phyloP scores from a whole-genome alignment of 1,140 invertebrate species.

The Trichomalopsis sarcophagae region DNA sequence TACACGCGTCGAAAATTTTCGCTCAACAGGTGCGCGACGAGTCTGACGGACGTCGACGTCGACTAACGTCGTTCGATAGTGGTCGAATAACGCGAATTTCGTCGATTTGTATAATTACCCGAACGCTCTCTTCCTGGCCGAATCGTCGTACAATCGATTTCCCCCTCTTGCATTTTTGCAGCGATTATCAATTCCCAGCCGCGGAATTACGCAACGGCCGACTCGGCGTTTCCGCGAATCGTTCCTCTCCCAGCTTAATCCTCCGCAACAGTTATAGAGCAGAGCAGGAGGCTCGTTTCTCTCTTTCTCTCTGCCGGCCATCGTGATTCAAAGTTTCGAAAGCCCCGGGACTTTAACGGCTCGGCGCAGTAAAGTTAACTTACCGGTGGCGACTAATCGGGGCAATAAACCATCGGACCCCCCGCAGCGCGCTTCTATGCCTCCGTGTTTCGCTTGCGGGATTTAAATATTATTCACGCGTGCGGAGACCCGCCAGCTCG shows the following conservation, averaged over 20 bases:
- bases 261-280: too few species aligned
- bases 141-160: too few species aligned
- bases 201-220: too few species aligned
- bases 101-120: too few species aligned
- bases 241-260: too few species aligned
- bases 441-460: background rate
- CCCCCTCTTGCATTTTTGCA: too few species aligned
- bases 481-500: too few species aligned
- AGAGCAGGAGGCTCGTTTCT: too few species aligned
- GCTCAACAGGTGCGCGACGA: background rate
- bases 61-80: background rate
- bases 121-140: too few species aligned
- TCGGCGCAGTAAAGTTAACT: slow-evolving; percentile 33
- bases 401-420: slow-evolving; percentile 45
- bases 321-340: slow-evolving; percentile 37
- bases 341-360: slow-evolving; percentile 10
- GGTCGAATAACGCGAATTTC: too few species aligned
- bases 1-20: background rate
- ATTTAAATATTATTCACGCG: slow-evolving; percentile 40
- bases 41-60: background rate
- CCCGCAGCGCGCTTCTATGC: background rate
- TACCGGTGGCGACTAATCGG: slow-evolving; percentile 40
- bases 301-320: background rate
- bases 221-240: too few species aligned
- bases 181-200: too few species aligned